Conservation (phyloP, 2,888 invertebrate genomes). For the Aporophyla nigra region DNA sequence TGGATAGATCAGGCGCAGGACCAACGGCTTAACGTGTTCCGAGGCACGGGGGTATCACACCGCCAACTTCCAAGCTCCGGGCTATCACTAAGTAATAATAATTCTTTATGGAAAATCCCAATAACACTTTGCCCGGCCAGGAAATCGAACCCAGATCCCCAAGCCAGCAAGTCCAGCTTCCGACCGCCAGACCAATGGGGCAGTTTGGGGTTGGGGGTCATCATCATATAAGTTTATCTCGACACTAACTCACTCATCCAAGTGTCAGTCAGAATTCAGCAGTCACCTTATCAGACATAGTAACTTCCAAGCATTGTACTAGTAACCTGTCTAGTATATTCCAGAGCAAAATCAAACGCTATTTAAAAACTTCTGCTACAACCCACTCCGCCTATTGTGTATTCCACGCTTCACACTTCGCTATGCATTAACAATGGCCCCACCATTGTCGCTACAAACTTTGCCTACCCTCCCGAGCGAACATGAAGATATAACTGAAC, state of each 20-base stretch:
- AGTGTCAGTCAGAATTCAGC: neutral
- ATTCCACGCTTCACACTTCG: conserved; percentile 1
- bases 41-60: too few species aligned
- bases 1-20: too few species aligned
- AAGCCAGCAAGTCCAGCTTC: too few species aligned
- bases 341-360: conserved; percentile 24
- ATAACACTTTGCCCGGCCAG: too few species aligned
- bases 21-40: too few species aligned
- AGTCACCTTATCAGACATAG: neutral
- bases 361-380: conserved; percentile 29
- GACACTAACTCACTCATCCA: neutral
- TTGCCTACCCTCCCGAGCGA: conserved; percentile 34
- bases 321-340: neutral
- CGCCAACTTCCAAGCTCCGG: too few species aligned
- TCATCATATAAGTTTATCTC: neutral
- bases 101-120: too few species aligned
- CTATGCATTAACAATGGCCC: conserved; percentile 30
- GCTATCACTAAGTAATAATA: too few species aligned
- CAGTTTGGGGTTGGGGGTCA: too few species aligned
- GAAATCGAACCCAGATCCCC: too few species aligned
- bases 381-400: neutral
- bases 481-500: conserved; percentile 41
- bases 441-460: conserved; percentile 38
- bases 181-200: too few species aligned
- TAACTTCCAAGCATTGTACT: neutral